phyloP scores from a whole-genome alignment of 2,888 invertebrate genomes.

The Cynaeus angustus region DNA sequence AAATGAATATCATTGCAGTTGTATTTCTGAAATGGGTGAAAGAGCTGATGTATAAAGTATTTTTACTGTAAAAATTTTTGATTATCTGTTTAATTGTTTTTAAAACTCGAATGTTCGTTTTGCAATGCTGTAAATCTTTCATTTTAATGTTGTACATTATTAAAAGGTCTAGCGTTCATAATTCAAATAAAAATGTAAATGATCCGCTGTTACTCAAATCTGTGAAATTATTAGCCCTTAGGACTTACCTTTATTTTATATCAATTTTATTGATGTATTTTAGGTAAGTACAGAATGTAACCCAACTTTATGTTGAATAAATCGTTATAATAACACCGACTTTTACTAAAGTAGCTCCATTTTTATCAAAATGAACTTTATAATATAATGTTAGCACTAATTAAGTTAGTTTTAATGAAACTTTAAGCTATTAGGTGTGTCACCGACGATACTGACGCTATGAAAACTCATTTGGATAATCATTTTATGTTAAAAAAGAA shows the following conservation, averaged over 20 bases:
- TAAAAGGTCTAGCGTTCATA: slow-evolving; percentile 57
- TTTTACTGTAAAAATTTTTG: slow-evolving; percentile 64
- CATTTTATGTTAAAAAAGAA: too few species aligned
- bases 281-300: slow-evolving; percentile 65
- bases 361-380: too few species aligned
- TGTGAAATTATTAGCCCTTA: slow-evolving; percentile 61
- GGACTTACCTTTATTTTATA: slow-evolving; percentile 59
- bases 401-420: too few species aligned
- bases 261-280: slow-evolving; percentile 64
- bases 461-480: too few species aligned
- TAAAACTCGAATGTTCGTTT: slow-evolving; percentile 50
- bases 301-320: slow-evolving; percentile 65
- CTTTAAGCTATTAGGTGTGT: too few species aligned
- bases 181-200: slow-evolving; percentile 58
- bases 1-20: slow-evolving; percentile 66
- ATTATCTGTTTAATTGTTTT: slow-evolving; percentile 57
- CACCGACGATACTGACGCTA: too few species aligned
- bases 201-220: slow-evolving; percentile 62
- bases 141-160: slow-evolving; percentile 52
- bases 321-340: slow-evolving; percentile 61
- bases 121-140: slow-evolving; percentile 54
- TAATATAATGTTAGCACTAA: too few species aligned
- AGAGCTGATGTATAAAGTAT: slow-evolving; percentile 66
- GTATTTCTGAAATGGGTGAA: slow-evolving; percentile 61
- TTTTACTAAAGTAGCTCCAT: background rate